Base-by-base conservation (phyloP, 1,140 invertebrate genomes). In the Archivesica marissinica region DNA sequence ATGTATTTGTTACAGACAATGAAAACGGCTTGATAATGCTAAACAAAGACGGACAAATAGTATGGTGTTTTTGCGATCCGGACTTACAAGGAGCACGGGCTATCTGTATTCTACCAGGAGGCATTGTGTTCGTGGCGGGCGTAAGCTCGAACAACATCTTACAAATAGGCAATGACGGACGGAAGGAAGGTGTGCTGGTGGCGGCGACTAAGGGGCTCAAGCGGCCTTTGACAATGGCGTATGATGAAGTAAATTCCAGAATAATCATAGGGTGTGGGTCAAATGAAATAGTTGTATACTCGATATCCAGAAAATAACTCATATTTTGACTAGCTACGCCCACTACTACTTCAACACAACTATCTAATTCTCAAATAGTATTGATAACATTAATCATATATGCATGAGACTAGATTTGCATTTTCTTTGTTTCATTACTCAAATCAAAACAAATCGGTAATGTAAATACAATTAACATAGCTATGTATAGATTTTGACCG, bases 271-370 rank as follows among this genome's bases (percentile, higher is more conserved):
- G 54, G 3, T 59, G 54, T 28, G 54, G 23, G 2, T 59, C 54
- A 9, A 59, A 59, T 28, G 54, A 59, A 28, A 28, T 59, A 25
- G 25, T 59, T 59, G 54, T 59, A 3, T 59, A 28, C 25, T 11
- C 54, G 54, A 59, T 59, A 28, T 59, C 54, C 33, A 59, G 54
- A 59, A 59, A 59, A 28, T 59, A 28, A 59, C n/a, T n/a, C n/a
- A n/a, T n/a, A n/a, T n/a, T n/a, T n/a, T n/a, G n/a, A n/a, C n/a
- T n/a, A n/a, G n/a, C n/a, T n/a, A n/a, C n/a, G n/a, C n/a, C n/a
- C n/a, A n/a, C n/a, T n/a, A n/a, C n/a, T n/a, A n/a, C n/a, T n/a
- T n/a, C n/a, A n/a, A n/a, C n/a, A n/a, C n/a, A n/a, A n/a, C n/a
- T n/a, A n/a, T n/a, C n/a, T n/a, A n/a, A n/a, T n/a, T n/a, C n/a